A percentile compares a stretch with the other conserved stretches of the same genome.
These are phyloP conservation scores for Lasiurus borealis DNA, from an alignment of 2,113 vertebrate species.

Conservation along the genomic window DNA sequence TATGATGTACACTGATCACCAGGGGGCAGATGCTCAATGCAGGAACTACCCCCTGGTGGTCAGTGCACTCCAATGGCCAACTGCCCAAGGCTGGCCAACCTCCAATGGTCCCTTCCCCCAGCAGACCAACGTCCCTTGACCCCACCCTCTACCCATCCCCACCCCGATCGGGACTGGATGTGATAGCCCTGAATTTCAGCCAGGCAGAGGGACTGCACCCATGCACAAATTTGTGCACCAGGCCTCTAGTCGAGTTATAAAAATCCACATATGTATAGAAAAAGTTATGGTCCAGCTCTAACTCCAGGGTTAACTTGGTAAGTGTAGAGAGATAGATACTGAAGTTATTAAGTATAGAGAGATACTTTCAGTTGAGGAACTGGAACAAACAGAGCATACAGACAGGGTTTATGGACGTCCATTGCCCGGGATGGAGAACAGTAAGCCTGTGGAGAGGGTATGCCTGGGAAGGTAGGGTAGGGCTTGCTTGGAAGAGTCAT, in stretches of 20 bases:
- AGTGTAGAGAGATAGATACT: too few species aligned
- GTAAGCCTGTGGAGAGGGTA: rapidly evolving
- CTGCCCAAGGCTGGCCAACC: too few species aligned
- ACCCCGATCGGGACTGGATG: too few species aligned
- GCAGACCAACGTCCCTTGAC: too few species aligned
- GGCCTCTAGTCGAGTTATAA: not conserved
- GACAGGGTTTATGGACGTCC: not conserved
- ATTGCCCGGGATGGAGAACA: not conserved
- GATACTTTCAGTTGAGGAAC: not conserved
- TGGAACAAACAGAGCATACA: not conserved
- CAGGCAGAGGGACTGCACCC: too few species aligned
- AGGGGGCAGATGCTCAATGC: too few species aligned
- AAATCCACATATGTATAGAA: not conserved
- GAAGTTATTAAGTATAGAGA: not conserved
- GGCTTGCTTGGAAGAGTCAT: not conserved
- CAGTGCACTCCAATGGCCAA: too few species aligned
- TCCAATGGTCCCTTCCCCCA: too few species aligned
- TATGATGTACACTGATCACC: too few species aligned
- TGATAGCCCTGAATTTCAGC: too few species aligned
- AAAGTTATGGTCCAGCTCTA: not conserved
- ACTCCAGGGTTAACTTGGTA: not conserved
- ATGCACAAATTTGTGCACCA: too few species aligned
- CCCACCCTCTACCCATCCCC: rapidly evolving
- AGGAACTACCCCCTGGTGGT: too few species aligned
- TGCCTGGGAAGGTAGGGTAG: not conserved